Conservation (phyloP, 2,888 invertebrate genomes). For the Sympetrum striolatum region DNA sequence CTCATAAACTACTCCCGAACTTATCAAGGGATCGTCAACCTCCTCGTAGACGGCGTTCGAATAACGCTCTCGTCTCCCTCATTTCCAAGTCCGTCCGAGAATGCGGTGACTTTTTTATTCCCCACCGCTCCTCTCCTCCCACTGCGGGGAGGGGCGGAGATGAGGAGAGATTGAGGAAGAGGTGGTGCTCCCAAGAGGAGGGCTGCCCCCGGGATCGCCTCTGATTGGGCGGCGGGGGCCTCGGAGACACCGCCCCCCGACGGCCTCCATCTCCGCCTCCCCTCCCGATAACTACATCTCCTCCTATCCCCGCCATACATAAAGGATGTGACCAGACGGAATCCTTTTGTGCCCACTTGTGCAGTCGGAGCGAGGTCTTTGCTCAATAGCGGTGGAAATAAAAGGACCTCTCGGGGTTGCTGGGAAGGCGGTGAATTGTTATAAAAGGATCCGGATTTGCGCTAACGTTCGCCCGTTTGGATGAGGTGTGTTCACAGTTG, state of each 20-base stretch:
- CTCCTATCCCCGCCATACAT: not conserved
- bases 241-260: conserved; percentile 25
- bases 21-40: no score
- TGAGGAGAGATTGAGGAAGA: not conserved
- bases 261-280: not conserved
- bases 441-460: no score
- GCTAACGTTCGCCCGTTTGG: no score
- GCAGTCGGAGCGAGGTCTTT: not conserved
- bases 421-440: no score
- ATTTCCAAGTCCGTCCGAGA: not conserved
- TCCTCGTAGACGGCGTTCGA: conserved; percentile 5
- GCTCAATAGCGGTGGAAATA: no score
- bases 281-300: not conserved
- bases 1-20: no score
- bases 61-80: conserved; percentile 53
- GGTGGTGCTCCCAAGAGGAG: not conserved
- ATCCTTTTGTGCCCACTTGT: not conserved
- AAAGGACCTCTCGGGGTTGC: no score
- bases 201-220: not conserved
- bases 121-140: not conserved
- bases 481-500: no score
- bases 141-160: conserved; percentile 11
- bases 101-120: conserved; percentile 5
- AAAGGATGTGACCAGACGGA: conserved; percentile 16
- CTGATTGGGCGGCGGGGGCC: conserved; percentile 20